Evolutionary conservation across 2,113 vertebrate genomes (phyloP).

Genomic region (Zosterops japonicus): DNA sequence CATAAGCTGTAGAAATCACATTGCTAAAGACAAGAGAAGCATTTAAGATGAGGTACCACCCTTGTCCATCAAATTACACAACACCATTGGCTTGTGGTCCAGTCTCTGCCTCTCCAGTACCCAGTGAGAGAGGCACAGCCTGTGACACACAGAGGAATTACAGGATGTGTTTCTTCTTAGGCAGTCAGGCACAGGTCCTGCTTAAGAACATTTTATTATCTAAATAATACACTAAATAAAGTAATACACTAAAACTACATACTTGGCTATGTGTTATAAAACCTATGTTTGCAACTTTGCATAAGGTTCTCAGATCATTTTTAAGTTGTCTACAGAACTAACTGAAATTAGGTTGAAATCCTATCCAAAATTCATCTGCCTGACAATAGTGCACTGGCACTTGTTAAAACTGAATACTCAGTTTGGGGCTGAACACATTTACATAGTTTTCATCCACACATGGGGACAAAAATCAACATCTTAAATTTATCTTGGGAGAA

Average conservation of each 20-base stretch:
- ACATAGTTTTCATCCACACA: not conserved
- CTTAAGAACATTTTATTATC: not conserved
- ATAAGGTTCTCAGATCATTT: not conserved
- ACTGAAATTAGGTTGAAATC: not conserved
- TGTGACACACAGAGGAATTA: not conserved
- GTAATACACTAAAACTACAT: not conserved
- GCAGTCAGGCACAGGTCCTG: not conserved
- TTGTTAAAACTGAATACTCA: not conserved
- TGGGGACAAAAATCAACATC: not conserved
- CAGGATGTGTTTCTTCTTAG: not conserved
- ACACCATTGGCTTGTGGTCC: not conserved
- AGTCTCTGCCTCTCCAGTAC: not conserved
- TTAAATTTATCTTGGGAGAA: not conserved
- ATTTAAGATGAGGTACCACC: not conserved
- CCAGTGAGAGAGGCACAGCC: not conserved
- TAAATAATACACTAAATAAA: too few relatives aligned
- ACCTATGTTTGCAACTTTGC: not conserved
- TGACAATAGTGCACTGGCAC: not conserved
- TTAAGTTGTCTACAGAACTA: not conserved
- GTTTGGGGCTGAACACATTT: not conserved
- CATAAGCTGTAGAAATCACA: not conserved
- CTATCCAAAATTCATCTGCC: not conserved
- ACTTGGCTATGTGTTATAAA: not conserved
- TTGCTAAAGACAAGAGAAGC: not conserved
- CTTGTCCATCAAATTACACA: not conserved